These are phyloP conservation scores for Pseudocheirus occidentalis DNA, from an alignment of 2,797 vertebrate genomes.

Conservation along the genomic window DNA sequence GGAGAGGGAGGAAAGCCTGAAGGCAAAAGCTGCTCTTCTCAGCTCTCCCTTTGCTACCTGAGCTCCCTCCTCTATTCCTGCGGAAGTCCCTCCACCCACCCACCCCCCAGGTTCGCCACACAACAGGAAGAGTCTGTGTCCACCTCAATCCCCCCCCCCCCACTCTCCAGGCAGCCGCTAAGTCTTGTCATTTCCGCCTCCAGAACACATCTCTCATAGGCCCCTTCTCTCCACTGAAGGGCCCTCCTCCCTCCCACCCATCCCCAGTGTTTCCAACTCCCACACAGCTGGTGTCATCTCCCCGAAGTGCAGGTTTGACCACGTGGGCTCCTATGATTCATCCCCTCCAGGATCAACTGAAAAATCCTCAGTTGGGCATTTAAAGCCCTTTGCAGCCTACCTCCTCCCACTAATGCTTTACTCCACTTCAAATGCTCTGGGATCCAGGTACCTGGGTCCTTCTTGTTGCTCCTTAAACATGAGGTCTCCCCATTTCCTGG, in stretches of 20 bases:
- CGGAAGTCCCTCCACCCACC: not conserved
- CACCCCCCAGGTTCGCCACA: not conserved
- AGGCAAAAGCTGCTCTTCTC: not conserved
- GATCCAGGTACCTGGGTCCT: not conserved
- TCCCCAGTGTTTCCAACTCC: no score
- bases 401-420: not conserved
- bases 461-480: not conserved
- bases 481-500: not conserved
- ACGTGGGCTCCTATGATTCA: not conserved
- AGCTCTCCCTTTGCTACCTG: not conserved
- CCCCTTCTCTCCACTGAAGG: not conserved
- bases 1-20: not conserved
- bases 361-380: not conserved
- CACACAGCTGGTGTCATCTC: fast-evolving
- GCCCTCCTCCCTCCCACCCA: not conserved
- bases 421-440: not conserved
- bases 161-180: not conserved
- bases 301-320: not conserved
- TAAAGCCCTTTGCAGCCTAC: not conserved
- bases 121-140: not conserved
- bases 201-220: not conserved
- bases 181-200: not conserved
- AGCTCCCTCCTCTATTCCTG: not conserved
- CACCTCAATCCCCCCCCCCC: fast-evolving
- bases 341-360: not conserved